Conservation (phyloP, 2,797 vertebrate species). For the Pseudomugil gertrudae region DNA sequence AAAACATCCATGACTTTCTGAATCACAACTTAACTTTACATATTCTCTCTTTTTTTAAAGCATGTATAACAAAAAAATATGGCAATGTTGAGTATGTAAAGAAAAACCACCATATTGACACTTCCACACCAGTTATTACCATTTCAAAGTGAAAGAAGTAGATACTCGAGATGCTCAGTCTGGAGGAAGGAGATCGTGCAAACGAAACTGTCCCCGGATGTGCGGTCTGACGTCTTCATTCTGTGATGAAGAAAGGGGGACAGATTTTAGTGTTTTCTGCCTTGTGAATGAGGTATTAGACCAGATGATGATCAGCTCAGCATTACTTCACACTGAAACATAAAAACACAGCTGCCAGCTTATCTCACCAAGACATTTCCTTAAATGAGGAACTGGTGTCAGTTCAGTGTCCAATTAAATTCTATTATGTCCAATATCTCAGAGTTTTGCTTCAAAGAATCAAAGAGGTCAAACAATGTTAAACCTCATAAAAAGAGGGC, state of each 20-base stretch:
- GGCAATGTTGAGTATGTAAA: conserved; percentile 59
- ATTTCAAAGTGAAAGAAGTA: conserved; percentile 7
- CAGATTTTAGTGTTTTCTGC: neutral
- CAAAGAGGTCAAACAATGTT: neutral
- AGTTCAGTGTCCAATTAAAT: neutral
- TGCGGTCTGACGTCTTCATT: conserved; percentile 98
- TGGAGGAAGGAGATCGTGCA: conserved; percentile 92
- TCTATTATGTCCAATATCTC: neutral
- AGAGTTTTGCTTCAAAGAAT: neutral
- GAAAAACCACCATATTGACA: conserved; percentile 48
- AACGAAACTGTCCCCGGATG: conserved; percentile 95
- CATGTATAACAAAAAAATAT: conserved; percentile 31
- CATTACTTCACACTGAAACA: neutral
- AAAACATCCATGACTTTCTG: conserved; percentile 56
- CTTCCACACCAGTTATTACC: conserved; percentile 30
- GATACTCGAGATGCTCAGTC: conserved; percentile 58
- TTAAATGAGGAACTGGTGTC: neutral
- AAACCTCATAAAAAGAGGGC: too few species aligned
- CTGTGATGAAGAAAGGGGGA: conserved; percentile 67
- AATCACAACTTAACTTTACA: conserved; percentile 38
- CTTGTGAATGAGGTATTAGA: too few species aligned
- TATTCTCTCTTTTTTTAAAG: conserved; percentile 30
- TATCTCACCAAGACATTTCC: neutral
- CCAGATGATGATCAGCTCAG: too few species aligned
- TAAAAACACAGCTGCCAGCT: too few species aligned